A percentile compares a stretch with the other conserved stretches of the same genome.
These are phyloP conservation scores for Neomorphus geoffroyi DNA, from an alignment of 2,797 vertebrate species.

Conservation along the genomic window DNA sequence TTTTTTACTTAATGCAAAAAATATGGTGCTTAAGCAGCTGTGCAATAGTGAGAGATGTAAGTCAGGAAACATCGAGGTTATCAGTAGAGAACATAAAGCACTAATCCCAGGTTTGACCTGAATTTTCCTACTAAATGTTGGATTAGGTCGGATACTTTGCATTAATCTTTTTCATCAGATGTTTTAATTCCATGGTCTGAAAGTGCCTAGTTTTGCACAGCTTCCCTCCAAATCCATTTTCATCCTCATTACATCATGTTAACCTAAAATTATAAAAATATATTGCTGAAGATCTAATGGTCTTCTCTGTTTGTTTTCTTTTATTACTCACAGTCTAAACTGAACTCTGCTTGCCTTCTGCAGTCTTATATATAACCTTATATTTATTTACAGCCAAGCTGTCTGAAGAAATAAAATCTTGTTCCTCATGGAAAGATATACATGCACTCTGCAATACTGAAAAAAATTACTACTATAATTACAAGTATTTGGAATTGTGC, in stretches of 20 bases:
- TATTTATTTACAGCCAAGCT: background rate
- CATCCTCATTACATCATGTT: background rate
- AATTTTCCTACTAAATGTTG: conserved; percentile 39
- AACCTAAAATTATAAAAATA: background rate
- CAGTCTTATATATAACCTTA: background rate
- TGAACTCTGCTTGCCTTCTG: background rate
- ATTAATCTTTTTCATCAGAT: conserved; percentile 43
- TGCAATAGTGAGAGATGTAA: background rate
- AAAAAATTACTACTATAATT: background rate
- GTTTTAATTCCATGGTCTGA: background rate
- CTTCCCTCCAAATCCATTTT: background rate
- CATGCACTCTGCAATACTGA: background rate
- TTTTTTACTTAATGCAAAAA: background rate
- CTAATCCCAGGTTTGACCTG: conserved; percentile 49
- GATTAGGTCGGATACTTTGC: conserved; percentile 34
- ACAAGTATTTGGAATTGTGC: background rate
- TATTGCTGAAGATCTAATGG: background rate
- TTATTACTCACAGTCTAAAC: background rate
- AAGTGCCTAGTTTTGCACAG: background rate
- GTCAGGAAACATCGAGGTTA: conserved; percentile 13
- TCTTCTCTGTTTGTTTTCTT: background rate
- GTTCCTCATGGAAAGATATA: background rate
- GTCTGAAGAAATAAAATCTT: background rate
- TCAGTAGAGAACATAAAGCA: background rate
- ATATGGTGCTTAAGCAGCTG: background rate